Conservation (phyloP, 2,797 vertebrate genomes). For the Amblyraja radiata region DNA sequence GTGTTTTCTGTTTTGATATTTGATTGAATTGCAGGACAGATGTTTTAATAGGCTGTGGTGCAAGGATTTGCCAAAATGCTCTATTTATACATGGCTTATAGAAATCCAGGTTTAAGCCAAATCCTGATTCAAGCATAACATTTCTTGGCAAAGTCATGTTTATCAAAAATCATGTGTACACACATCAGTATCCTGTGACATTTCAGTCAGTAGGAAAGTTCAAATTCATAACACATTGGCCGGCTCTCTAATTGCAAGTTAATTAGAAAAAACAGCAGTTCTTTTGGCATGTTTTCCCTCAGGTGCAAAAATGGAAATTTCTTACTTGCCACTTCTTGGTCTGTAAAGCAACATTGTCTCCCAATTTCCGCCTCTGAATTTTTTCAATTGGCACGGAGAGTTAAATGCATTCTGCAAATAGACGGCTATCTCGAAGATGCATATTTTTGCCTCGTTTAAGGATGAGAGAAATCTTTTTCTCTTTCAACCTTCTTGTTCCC, state of each 20-base stretch:
- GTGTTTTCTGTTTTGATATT: slow-evolving; percentile 11
- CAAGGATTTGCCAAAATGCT: slow-evolving; percentile 23
- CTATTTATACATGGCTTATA: neutral
- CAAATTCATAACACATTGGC: neutral
- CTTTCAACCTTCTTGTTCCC: neutral
- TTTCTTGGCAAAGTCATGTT: slow-evolving; percentile 15
- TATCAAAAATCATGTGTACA: slow-evolving; percentile 27
- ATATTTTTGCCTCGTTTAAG: neutral
- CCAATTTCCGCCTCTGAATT: neutral
- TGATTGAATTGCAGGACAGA: slow-evolving; percentile 24
- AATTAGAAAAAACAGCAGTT: neutral
- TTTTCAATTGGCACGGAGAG: neutral
- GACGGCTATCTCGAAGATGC: neutral
- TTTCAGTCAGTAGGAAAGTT: slow-evolving; percentile 3
- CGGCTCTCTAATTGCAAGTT: neutral
- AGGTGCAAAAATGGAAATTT: no score
- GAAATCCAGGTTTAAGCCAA: slow-evolving; percentile 26
- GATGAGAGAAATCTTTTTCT: neutral
- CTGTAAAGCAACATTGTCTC: neutral
- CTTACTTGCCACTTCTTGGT: neutral
- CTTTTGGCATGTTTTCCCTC: neutral
- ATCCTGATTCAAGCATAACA: slow-evolving; percentile 32
- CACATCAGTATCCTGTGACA: neutral
- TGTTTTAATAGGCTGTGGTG: slow-evolving; percentile 31
- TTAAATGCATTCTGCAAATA: neutral